Conservation (phyloP, 2,888 invertebrate species). For the Adineta ricciae region DNA sequence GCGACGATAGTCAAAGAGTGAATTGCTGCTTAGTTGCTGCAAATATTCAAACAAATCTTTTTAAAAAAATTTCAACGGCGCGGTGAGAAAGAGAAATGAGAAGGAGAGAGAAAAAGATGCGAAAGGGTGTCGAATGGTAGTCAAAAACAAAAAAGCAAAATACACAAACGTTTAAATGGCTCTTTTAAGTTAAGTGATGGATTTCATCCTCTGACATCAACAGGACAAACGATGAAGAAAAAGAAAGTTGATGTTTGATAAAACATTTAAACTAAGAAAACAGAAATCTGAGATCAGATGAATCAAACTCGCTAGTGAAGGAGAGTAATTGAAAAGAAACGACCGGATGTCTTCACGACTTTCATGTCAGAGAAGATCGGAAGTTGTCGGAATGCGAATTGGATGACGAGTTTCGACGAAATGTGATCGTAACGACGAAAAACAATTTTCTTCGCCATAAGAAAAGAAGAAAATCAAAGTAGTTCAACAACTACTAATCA, state of each 20-base stretch:
- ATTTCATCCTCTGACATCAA: not conserved
- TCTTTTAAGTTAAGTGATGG: not conserved
- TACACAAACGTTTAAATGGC: not conserved
- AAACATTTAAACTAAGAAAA: not conserved
- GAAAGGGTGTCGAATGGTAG: slow-evolving; percentile 10
- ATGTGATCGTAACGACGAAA: too few relatives aligned
- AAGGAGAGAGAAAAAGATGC: not conserved
- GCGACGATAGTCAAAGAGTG: not conserved
- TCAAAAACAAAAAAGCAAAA: slow-evolving; percentile 8
- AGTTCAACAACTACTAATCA: not conserved
- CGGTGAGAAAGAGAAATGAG: not conserved
- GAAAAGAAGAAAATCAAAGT: not conserved
- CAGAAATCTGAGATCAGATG: not conserved
- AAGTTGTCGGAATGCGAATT: not conserved
- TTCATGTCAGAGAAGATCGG: not conserved
- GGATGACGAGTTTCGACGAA: too few relatives aligned
- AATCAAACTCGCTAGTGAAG: not conserved
- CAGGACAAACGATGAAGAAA: not conserved
- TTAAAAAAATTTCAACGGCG: not conserved
- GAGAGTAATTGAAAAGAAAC: not conserved
- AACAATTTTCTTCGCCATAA: too few relatives aligned
- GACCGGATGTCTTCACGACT: not conserved
- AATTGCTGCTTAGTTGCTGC: slow-evolving; percentile 6
- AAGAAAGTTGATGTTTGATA: not conserved
- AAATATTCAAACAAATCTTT: slow-evolving; percentile 8